A percentile compares a stretch with the other conserved stretches of the same genome.
Conservation (phyloP, 2,797 vertebrate species). For the Anguilla anguilla region DNA sequence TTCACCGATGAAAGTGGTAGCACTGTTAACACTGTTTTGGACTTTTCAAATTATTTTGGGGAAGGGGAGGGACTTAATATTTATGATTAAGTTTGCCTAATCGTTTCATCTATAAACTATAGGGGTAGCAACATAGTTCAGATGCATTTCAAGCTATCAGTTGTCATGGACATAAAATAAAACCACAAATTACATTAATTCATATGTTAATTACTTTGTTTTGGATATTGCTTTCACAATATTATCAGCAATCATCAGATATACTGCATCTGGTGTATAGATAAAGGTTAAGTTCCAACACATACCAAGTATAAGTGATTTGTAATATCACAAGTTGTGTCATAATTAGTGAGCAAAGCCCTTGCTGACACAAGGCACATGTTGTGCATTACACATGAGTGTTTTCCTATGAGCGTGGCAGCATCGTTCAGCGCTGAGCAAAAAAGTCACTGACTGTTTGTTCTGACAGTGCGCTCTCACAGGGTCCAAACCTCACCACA, state of each 20-base stretch:
- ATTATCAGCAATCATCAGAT: too few relatives aligned
- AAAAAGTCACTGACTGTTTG: neutral
- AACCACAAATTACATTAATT: too few relatives aligned
- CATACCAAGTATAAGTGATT: neutral
- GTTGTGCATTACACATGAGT: neutral
- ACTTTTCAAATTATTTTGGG: too few relatives aligned
- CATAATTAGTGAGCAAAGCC: neutral
- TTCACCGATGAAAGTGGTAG: neutral
- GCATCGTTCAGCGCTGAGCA: neutral
- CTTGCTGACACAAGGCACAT: neutral
- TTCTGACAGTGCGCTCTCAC: neutral
- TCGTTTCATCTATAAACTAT: too few relatives aligned
- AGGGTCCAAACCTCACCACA: neutral
- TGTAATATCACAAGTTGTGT: neutral
- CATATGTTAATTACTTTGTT: too few relatives aligned
- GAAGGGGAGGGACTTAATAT: neutral
- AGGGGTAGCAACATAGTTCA: too few relatives aligned
- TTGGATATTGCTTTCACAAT: too few relatives aligned
- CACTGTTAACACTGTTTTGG: slow-evolving; percentile 6
- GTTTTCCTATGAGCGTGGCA: neutral
- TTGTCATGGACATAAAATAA: too few relatives aligned
- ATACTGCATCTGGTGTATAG: too few relatives aligned
- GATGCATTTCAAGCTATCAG: too few relatives aligned
- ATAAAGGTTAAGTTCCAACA: too few relatives aligned
- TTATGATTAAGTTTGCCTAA: neutral